Percentiles rank a stretch among this genome's conserved stretches.
Conservation (phyloP, 1,140 invertebrate species). For the Cyclargus thomasi region DNA sequence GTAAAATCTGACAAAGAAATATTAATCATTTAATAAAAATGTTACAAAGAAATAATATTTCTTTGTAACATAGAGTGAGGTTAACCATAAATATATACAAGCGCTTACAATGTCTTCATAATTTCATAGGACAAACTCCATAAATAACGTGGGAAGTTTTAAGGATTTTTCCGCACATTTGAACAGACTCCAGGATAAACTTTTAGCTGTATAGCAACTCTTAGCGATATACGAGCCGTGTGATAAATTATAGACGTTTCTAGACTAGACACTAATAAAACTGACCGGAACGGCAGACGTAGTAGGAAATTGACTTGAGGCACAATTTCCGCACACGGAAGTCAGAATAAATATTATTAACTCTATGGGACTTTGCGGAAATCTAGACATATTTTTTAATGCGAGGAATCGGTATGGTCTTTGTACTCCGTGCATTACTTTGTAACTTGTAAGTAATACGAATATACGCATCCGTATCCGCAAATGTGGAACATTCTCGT, state of each 20-base stretch:
- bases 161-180: neutral
- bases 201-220: neutral
- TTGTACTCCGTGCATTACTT: neutral
- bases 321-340: constrained; percentile 3
- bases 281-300: constrained; percentile 1
- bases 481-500: no score
- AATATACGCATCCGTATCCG: no score
- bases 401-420: neutral
- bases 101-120: neutral
- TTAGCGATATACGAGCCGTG: neutral
- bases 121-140: neutral
- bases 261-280: neutral
- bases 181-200: neutral
- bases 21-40: no score
- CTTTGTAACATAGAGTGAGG: no score
- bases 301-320: constrained; percentile 7
- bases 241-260: neutral
- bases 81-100: no score
- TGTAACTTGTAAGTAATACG: no score
- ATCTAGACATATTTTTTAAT: neutral
- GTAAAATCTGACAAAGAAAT: no score
- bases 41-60: no score
- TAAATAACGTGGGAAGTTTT: no score
- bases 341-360: neutral
- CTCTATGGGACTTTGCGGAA: neutral